phyloP scores from a whole-genome alignment of 2,888 invertebrate genomes.

The Oscheius sp. region DNA sequence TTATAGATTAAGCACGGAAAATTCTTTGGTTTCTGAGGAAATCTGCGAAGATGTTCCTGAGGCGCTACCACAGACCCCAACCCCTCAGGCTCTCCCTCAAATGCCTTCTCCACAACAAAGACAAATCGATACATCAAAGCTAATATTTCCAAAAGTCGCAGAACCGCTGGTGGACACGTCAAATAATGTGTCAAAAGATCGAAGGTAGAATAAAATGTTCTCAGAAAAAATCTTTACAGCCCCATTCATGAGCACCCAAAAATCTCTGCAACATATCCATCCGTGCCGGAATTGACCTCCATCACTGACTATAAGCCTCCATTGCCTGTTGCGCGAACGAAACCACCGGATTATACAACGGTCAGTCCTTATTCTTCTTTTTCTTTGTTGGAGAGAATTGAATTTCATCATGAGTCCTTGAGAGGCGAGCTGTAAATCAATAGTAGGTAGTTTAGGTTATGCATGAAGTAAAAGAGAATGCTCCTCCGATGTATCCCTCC shows the following conservation, averaged over 20 bases:
- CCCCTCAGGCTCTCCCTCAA: neutral
- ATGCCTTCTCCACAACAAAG: neutral
- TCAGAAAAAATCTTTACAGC: neutral
- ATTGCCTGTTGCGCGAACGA: neutral
- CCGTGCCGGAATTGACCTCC: constrained; percentile 17
- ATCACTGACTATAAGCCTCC: neutral
- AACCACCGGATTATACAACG: constrained; percentile 12
- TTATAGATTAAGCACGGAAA: neutral
- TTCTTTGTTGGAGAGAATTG: neutral
- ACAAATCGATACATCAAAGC: constrained; percentile 11
- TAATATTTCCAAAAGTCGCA: constrained; percentile 22
- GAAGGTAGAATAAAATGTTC: neutral
- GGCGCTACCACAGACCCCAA: neutral
- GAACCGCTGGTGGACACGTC: constrained; percentile 4
- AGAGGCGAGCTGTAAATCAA: too few relatives aligned
- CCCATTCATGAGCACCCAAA: neutral
- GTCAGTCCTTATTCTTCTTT: neutral
- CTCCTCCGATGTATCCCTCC: constrained; percentile 51
- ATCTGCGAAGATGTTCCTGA: neutral
- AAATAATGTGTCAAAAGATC: too few relatives aligned
- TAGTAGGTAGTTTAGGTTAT: neutral
- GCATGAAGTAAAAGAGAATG: constrained; percentile 28
- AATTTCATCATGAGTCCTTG: too few relatives aligned
- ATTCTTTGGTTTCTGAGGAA: neutral
- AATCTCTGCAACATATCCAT: constrained; percentile 17